A percentile compares a stretch with the other conserved stretches of the same genome.
These are phyloP conservation scores for Pseudochromis fuscus DNA, from an alignment of 2,797 vertebrate species.

Conservation along the genomic window DNA sequence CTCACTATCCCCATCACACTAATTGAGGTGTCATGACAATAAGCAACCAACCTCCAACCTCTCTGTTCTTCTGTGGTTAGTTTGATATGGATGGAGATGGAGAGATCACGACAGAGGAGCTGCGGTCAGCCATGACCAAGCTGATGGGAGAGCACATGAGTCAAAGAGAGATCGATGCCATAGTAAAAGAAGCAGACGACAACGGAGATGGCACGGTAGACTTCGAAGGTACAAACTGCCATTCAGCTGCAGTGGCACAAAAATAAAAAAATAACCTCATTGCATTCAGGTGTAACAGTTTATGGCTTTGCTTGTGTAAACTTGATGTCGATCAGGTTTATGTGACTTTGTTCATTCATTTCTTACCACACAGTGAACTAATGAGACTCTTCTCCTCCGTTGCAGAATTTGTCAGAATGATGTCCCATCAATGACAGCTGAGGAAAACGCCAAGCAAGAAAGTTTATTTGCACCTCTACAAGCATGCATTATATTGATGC, in stretches of 20 bases:
- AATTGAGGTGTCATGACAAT: background rate
- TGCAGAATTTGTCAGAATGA: slow-evolving; percentile 88
- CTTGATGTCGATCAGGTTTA: background rate
- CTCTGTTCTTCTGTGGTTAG: slow-evolving; percentile 68
- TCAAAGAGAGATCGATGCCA: slow-evolving; percentile 91
- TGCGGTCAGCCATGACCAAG: slow-evolving; percentile 94
- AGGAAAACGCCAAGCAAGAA: background rate
- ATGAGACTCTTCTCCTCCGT: slow-evolving; percentile 24
- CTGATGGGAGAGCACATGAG: slow-evolving; percentile 95
- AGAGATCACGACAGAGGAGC: slow-evolving; percentile 95
- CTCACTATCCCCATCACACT: background rate
- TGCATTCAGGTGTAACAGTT: background rate
- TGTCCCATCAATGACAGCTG: slow-evolving; percentile 81
- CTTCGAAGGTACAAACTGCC: slow-evolving; percentile 91
- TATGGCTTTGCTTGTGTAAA: background rate
- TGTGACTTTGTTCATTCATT: background rate
- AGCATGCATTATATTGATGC: background rate
- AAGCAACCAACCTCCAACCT: background rate
- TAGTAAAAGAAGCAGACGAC: slow-evolving; percentile 94
- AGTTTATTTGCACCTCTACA: slow-evolving; percentile 12
- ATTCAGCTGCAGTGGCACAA: background rate
- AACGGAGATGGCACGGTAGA: slow-evolving; percentile 97
- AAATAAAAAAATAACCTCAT: background rate
- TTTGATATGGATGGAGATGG: slow-evolving; percentile 98
- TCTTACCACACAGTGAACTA: background rate